A percentile compares a stretch with the other conserved stretches of the same genome.
phyloP scores from a whole-genome alignment of 2,113 vertebrate species.

The Talpa occidentalis region DNA sequence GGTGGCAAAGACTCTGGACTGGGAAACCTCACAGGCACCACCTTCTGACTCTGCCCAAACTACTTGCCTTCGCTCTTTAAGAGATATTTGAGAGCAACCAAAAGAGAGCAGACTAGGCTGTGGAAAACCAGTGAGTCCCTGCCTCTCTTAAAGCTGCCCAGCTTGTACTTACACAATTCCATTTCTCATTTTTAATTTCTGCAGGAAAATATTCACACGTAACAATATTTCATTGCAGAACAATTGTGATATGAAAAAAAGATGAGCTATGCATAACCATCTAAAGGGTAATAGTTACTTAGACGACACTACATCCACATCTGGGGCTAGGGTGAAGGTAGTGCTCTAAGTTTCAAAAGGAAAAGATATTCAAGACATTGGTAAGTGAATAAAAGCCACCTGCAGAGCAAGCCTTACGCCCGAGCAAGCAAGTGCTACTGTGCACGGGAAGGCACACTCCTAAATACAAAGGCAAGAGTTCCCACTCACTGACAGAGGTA shows the following conservation, averaged over 20 bases:
- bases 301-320: too few relatives aligned
- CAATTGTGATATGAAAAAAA: neutral
- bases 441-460: neutral
- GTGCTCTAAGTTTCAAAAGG: neutral
- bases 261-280: neutral
- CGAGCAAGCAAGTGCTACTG: fast-evolving
- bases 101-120: neutral
- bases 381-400: neutral
- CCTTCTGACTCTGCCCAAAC: neutral
- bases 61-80: neutral
- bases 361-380: neutral
- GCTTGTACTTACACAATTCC: neutral
- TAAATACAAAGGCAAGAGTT: neutral
- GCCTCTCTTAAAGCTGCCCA: neutral
- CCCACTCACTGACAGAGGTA: neutral
- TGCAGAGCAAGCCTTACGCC: neutral
- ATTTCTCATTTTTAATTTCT: neutral
- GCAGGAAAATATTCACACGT: neutral
- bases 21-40: neutral
- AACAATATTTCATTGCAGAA: neutral
- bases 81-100: neutral
- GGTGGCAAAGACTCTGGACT: neutral
- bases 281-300: neutral
- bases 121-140: neutral
- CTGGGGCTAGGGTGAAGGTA: neutral